A percentile compares a stretch with the other conserved stretches of the same genome.
Evolutionary conservation across 2,888 invertebrate species (phyloP).

Genomic region (Lasioglossum vierecki): DNA sequence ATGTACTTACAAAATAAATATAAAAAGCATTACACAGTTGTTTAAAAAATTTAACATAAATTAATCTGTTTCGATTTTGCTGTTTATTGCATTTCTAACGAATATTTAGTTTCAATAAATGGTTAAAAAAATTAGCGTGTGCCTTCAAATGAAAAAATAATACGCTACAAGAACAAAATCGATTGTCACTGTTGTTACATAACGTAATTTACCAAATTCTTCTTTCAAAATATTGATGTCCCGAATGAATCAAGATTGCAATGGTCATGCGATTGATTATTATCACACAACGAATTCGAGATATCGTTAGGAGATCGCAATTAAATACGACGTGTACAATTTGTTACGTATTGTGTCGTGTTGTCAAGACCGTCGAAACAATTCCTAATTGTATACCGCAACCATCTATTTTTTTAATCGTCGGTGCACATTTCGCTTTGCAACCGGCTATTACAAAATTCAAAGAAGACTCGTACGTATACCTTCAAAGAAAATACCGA

Average conservation of each 20-base stretch:
- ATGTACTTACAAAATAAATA: too few relatives aligned
- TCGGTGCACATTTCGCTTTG: background rate
- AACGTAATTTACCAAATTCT: background rate
- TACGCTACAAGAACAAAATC: background rate
- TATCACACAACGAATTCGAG: background rate
- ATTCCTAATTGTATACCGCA: background rate
- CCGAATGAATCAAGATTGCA: background rate
- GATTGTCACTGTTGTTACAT: background rate
- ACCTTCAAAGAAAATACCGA: background rate
- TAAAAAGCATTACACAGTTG: too few relatives aligned
- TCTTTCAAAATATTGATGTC: slow-evolving; percentile 11
- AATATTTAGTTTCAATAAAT: too few relatives aligned
- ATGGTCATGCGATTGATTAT: slow-evolving; percentile 9
- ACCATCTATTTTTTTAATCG: background rate
- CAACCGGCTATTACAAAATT: background rate
- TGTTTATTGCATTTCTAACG: too few relatives aligned
- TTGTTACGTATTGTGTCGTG: background rate
- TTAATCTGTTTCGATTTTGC: too few relatives aligned
- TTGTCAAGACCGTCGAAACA: background rate
- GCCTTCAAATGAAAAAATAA: too few relatives aligned
- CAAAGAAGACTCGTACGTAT: background rate
- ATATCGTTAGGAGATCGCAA: background rate
- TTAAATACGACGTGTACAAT: background rate
- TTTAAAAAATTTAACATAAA: too few relatives aligned
- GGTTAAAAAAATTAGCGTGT: too few relatives aligned